Conservation (phyloP, 1,140 invertebrate genomes). For the Periplaneta americana region DNA sequence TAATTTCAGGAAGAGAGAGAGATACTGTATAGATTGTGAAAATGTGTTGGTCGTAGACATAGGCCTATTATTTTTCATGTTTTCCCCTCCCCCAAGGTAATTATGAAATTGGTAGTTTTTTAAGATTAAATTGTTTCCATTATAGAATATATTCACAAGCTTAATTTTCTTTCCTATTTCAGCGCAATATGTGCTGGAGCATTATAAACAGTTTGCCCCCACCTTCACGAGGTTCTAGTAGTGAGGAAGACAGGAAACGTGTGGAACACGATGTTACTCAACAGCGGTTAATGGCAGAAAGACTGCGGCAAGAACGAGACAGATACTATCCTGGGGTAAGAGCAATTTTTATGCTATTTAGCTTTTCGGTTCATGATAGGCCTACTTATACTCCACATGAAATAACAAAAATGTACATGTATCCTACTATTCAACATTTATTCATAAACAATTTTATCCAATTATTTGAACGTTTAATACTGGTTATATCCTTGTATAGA, state of each 20-base stretch:
- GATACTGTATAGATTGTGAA: background rate
- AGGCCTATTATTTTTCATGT: background rate
- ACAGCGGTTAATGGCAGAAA: constrained; percentile 13
- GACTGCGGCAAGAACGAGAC: constrained; percentile 8
- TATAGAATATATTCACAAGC: background rate
- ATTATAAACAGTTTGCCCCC: background rate
- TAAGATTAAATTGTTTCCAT: too few species aligned
- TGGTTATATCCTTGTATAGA: too few species aligned
- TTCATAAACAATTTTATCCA: too few species aligned
- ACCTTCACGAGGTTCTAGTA: background rate
- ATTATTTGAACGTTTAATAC: too few species aligned
- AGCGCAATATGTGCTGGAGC: constrained; percentile 19
- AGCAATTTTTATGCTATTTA: too few species aligned
- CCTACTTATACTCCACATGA: too few species aligned
- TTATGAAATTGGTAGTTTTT: background rate
- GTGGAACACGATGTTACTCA: constrained; percentile 34
- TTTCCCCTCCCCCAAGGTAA: too few species aligned
- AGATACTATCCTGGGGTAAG: constrained; percentile 10
- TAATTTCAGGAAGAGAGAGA: too few species aligned
- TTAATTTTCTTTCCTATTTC: background rate
- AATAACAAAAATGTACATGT: too few species aligned
- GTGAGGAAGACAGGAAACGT: constrained; percentile 32
- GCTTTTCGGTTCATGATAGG: too few species aligned
- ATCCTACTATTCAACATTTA: too few species aligned
- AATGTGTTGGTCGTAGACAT: background rate